Conservation (phyloP, 2,113 vertebrate species). For the Rhinoderma darwinii region DNA sequence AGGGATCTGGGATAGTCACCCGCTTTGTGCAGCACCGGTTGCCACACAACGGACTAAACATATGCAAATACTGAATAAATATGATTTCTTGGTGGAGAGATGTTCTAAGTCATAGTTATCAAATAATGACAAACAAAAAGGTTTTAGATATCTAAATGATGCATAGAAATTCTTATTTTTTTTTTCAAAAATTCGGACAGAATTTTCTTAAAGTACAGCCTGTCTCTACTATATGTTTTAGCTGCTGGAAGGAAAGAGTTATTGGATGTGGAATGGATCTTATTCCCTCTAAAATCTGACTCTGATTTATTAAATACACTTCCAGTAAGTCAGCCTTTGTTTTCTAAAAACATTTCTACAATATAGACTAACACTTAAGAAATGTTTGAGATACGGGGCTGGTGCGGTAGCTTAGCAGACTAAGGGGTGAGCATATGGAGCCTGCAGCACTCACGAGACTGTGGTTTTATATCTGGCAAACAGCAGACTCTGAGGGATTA, state of each 20-base stretch:
- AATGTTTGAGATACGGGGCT: conserved; percentile 76
- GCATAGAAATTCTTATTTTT: too few species aligned
- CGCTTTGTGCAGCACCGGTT: too few species aligned
- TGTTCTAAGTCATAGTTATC: too few species aligned
- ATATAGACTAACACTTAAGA: conserved; percentile 80
- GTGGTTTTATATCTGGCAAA: conserved; percentile 71
- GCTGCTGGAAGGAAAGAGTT: not conserved
- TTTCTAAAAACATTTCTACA: conserved; percentile 79
- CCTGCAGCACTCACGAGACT: conserved; percentile 71
- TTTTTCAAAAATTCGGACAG: too few species aligned
- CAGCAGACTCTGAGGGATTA: conserved; percentile 65
- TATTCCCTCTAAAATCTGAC: conserved; percentile 66
- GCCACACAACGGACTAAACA: too few species aligned
- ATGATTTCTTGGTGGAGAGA: too few species aligned
- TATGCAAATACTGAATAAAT: too few species aligned
- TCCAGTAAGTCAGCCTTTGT: conserved; percentile 78
- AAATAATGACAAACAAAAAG: too few species aligned
- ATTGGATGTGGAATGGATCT: not conserved
- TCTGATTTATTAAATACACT: conserved; percentile 75
- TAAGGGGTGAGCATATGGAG: conserved; percentile 78
- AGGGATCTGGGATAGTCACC: too few species aligned
- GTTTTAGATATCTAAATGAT: too few species aligned
- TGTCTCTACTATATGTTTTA: not conserved
- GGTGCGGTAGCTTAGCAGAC: conserved; percentile 75
- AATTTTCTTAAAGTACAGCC: not conserved